Evolutionary conservation across 2,113 vertebrate species (phyloP), one percentile per base, ranked within the genome.

Genomic region (Petaurus breviceps): DNA sequence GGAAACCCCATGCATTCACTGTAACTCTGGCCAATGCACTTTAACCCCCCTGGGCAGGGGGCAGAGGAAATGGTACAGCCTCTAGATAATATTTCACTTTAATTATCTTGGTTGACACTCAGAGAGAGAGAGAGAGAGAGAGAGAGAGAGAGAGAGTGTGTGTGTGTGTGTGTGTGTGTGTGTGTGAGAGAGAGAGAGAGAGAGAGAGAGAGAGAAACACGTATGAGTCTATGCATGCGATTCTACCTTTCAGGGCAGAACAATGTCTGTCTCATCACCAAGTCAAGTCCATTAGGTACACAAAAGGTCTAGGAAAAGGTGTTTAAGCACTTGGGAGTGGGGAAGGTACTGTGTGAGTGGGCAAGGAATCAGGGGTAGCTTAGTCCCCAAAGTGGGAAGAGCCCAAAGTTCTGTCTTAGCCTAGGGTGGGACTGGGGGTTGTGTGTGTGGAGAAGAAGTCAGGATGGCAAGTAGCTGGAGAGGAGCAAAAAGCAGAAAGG

Each of bases 11-110:
- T 26, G 31, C 3, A 46, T n/a, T 91, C 91, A 50, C 94, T 96
- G 94, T 95, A 53, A n/a, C 91, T 94, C 93, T 95, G 57, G 91
- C 92, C 92, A 89, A 95, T 97, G 98, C 97, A 98, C 98, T 97
- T 98, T 98, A 98, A 93, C 16, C 4, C 90, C 90, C 6, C 68
- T 2, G 4, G 89, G 12, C 54, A 37, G 89, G 92, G 97, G 94
- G 93, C 92, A 2, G 93, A 95, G 96, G 89, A 91, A 55, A 96
- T 23, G 97, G 96, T 97, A 97, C 97, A n/a, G 93, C 92, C 96
- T 96, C 94, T 96, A 19, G 89, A 31, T 94, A 28, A 90, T 50
- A 50, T 92, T 95, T 96, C 92, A 61, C 93, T 94, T 91, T 94
- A 61, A 89, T 91, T 93, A 90, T 92, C 46, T 92, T 9, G 90